Percentiles rank a stretch among this genome's conserved stretches.
Conservation (phyloP, 2,113 vertebrate genomes). For the Pygoscelis adeliae region DNA sequence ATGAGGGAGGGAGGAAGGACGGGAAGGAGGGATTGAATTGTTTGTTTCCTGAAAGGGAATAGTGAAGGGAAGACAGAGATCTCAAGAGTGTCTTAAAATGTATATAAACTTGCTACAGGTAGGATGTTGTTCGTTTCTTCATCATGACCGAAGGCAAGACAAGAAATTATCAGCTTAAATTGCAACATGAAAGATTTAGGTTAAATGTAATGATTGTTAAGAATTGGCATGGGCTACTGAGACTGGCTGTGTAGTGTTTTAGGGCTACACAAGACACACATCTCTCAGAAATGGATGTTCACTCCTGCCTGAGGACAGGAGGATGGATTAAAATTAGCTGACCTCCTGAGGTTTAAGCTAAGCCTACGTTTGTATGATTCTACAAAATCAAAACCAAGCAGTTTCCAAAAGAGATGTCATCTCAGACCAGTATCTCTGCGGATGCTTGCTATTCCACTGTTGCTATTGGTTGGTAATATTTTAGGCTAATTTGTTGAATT, state of each 20-base stretch:
- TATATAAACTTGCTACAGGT: constrained; percentile 18
- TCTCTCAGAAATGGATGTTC: constrained; percentile 14
- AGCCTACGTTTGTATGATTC: not conserved
- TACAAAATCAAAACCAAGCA: not conserved
- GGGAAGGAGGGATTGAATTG: not conserved
- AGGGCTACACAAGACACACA: not conserved
- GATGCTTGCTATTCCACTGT: not conserved
- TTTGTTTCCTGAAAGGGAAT: not conserved
- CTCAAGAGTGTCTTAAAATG: not conserved
- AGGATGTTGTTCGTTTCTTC: constrained; percentile 23
- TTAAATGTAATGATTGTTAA: constrained; percentile 37
- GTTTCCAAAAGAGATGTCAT: constrained; percentile 11
- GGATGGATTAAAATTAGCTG: constrained; percentile 22
- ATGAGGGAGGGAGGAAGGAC: not conserved
- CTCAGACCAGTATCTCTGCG: not conserved
- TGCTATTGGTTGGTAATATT: not conserved
- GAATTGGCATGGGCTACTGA: constrained; percentile 17
- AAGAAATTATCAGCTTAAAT: constrained; percentile 47
- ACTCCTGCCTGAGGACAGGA: constrained; percentile 30
- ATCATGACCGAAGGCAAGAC: constrained; percentile 9
- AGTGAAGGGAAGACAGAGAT: not conserved
- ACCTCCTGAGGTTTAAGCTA: constrained; percentile 13
- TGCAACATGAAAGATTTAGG: constrained; percentile 30
- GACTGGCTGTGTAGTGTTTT: not conserved
- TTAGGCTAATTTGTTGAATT: not conserved